Conservation (phyloP, 1,140 invertebrate genomes). For the Hylaeus anthracinus region DNA sequence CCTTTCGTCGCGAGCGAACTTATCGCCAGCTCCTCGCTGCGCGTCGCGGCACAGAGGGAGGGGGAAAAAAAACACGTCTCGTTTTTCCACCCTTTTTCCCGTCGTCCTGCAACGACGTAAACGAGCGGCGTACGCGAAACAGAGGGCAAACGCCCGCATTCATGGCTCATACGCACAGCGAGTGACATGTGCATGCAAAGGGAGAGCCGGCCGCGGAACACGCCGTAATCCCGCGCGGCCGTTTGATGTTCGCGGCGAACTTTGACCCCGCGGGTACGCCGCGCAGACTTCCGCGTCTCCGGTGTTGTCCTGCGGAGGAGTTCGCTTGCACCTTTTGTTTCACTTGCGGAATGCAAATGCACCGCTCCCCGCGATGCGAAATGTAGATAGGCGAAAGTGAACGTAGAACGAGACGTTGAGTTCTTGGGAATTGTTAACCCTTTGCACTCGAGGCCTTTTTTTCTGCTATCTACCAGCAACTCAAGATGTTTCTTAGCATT, state of each 20-base stretch:
- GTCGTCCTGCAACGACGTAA: conserved; percentile 48
- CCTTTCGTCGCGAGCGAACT: conserved; percentile 11
- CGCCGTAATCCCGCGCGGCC: conserved; percentile 63
- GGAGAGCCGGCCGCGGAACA: conserved; percentile 36
- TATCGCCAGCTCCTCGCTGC: conserved; percentile 6
- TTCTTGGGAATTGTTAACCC: too few species aligned
- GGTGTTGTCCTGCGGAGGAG: neutral
- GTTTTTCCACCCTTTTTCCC: conserved; percentile 5
- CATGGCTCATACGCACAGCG: conserved; percentile 54
- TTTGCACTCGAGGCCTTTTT: too few species aligned
- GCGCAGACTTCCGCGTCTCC: neutral
- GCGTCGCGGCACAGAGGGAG: neutral
- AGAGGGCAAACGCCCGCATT: conserved; percentile 56
- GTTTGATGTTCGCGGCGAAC: conserved; percentile 68
- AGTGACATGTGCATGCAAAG: conserved; percentile 67
- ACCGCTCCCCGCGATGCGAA: too few species aligned
- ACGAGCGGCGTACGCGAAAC: conserved; percentile 37
- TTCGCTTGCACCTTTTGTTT: neutral
- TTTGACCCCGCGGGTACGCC: conserved; percentile 36
- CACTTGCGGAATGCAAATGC: too few species aligned
- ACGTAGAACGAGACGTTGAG: too few species aligned
- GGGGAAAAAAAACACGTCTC: conserved; percentile 11
- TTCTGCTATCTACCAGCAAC: too few species aligned
- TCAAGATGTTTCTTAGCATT: too few species aligned
- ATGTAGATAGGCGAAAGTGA: too few species aligned